Evolutionary conservation across 2,888 invertebrate species (phyloP), one percentile per base, ranked within the genome.

Genomic region (Drosophila anomalipes): DNA sequence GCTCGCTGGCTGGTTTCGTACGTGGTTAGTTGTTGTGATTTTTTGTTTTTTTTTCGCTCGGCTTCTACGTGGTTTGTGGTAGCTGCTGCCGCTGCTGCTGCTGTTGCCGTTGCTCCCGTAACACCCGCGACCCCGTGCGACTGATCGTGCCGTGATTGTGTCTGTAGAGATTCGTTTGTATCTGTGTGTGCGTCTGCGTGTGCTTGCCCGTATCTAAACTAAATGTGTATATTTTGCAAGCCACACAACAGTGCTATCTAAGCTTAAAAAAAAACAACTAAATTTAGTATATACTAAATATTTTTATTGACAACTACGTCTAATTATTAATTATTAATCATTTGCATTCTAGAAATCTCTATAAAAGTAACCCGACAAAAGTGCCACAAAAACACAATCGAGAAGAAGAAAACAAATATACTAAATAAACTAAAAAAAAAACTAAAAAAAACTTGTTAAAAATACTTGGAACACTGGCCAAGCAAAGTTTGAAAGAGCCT

Each of bases 11-110:
- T 67, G 53, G 59, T 68, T 68, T 67, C 60, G 67, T 52, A 63
- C 54, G 59, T 81, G 68, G 78, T 67, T 77, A 66, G 72, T 39
- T 56, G 37, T 28, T 19, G 16, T 56, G 26, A 12, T 9, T 54
- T 37, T 37, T 28, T 79, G 73, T 66, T 57, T 62, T 68, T 70
- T 76, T 77, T 76, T 77, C 75, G 77, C 72, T 83, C 65, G 79
- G 75, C 67, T 81, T 77, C 73, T 86, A 88, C 90, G 90, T 90
- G 86, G 89, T 86, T 79, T 90, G 90, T 86, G 90, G 86, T 86
- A 89, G 87, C 90, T 57, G 76, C 70, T 67, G 69, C 64, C 56
- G 70, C 54, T 70, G 66, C 58, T 52, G 77, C 86, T 88, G 71
- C 87, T 83, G 89, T 84, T 47, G 69, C 59, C 52, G 78, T 73